phyloP scores from a whole-genome alignment of 2,797 vertebrate genomes.

The Schizothorax lantsangensis region DNA sequence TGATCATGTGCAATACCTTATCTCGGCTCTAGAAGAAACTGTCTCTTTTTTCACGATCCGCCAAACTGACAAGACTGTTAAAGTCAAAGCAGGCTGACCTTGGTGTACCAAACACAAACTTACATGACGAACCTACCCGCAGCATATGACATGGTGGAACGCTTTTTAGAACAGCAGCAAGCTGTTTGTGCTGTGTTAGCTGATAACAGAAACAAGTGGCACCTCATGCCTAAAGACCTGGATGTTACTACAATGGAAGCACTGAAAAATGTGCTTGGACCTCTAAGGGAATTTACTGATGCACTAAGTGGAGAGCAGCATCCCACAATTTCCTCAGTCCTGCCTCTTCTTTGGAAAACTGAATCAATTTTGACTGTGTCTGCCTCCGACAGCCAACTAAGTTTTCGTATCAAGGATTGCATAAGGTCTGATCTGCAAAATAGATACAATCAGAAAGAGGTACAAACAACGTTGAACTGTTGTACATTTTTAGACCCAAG shows the following conservation, averaged over 20 bases:
- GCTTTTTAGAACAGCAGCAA: neutral
- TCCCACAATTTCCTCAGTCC: neutral
- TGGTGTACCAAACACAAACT: neutral
- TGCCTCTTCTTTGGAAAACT: slow-evolving; percentile 6
- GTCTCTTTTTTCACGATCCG: neutral
- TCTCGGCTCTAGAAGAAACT: too few species aligned
- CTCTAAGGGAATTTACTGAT: neutral
- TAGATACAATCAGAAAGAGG: neutral
- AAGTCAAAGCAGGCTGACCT: neutral
- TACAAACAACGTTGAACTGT: neutral
- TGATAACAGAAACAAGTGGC: neutral
- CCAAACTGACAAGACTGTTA: neutral
- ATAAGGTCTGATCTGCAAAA: too few species aligned
- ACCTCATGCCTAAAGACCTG: too few species aligned
- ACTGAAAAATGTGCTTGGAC: neutral
- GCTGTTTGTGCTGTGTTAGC: neutral
- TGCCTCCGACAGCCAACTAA: neutral
- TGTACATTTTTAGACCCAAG: neutral
- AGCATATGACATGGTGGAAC: neutral
- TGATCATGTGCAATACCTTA: too few species aligned
- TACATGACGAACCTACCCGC: neutral
- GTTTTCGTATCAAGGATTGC: too few species aligned
- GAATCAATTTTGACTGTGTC: neutral
- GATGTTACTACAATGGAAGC: neutral
- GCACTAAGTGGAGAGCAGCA: neutral